These are phyloP conservation scores for Himalopsyche phryganea DNA, from an alignment of 1,140 invertebrate species.

Conservation along the genomic window DNA sequence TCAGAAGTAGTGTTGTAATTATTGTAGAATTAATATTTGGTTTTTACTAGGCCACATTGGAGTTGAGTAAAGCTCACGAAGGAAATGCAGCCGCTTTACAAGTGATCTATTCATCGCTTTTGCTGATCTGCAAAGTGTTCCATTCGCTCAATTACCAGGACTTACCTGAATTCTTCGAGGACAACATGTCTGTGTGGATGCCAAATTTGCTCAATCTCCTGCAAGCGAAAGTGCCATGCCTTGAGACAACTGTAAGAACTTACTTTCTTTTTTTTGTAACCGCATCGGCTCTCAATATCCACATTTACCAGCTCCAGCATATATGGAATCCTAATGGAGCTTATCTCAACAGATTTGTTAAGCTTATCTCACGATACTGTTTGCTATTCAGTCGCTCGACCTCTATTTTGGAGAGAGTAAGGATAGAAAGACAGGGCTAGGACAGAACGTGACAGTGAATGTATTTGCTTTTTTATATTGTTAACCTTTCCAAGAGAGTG, in stretches of 20 bases:
- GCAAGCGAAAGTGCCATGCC: slow-evolving; percentile 68
- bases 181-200: slow-evolving; percentile 96
- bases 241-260: slow-evolving; percentile 61
- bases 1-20: too few species aligned
- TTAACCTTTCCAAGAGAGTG: too few species aligned
- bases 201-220: slow-evolving; percentile 80
- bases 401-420: too few species aligned
- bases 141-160: slow-evolving; percentile 96
- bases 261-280: neutral
- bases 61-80: slow-evolving; percentile 72
- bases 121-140: slow-evolving; percentile 93
- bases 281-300: neutral
- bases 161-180: slow-evolving; percentile 97
- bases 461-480: too few species aligned
- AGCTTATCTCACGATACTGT: too few species aligned
- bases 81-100: slow-evolving; percentile 77
- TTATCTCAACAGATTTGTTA: too few species aligned
- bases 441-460: too few species aligned
- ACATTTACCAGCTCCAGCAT: too few species aligned
- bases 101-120: slow-evolving; percentile 86
- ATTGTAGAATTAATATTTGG: too few species aligned
- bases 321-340: too few species aligned
- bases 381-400: too few species aligned
- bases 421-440: too few species aligned
- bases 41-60: slow-evolving; percentile 76